A percentile compares a stretch with the other conserved stretches of the same genome.
phyloP scores from a whole-genome alignment of 2,113 vertebrate genomes.

The Anser brachyrhynchus region DNA sequence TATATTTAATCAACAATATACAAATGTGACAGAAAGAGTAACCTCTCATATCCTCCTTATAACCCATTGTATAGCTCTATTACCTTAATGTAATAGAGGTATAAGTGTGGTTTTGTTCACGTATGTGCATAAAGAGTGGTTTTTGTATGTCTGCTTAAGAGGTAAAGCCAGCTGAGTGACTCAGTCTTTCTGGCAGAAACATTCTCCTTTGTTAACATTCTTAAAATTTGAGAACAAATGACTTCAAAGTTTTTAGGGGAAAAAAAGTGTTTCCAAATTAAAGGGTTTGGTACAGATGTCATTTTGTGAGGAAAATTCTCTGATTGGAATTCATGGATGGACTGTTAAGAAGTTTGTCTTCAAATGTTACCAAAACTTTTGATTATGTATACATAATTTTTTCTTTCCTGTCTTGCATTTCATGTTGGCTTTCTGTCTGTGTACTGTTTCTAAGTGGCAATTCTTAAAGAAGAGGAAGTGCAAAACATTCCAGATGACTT shows the following conservation, averaged over 20 bases:
- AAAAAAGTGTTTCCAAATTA: not conserved
- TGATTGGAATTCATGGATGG: not conserved
- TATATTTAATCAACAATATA: not conserved
- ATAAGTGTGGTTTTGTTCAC: not conserved
- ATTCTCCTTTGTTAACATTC: constrained; percentile 2
- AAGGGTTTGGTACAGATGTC: not conserved
- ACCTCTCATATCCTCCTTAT: not conserved
- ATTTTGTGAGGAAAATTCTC: not conserved
- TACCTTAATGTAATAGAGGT: not conserved
- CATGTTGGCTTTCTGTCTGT: not conserved
- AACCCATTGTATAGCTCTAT: not conserved
- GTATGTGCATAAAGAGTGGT: not conserved
- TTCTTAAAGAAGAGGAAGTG: not conserved
- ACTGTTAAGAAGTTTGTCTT: not conserved
- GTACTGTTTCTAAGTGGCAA: not conserved
- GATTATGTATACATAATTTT: not conserved
- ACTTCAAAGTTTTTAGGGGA: not conserved
- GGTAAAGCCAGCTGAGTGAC: not conserved
- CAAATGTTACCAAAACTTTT: not conserved
- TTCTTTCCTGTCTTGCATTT: not conserved
- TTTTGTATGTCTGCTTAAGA: not conserved
- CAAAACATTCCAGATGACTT: not conserved
- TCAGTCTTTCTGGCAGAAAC: constrained; percentile 26
- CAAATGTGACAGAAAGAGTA: not conserved
- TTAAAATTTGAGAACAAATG: not conserved